Evolutionary conservation across 2,797 vertebrate genomes (phyloP).

Genomic region (Danio albolineatus): DNA sequence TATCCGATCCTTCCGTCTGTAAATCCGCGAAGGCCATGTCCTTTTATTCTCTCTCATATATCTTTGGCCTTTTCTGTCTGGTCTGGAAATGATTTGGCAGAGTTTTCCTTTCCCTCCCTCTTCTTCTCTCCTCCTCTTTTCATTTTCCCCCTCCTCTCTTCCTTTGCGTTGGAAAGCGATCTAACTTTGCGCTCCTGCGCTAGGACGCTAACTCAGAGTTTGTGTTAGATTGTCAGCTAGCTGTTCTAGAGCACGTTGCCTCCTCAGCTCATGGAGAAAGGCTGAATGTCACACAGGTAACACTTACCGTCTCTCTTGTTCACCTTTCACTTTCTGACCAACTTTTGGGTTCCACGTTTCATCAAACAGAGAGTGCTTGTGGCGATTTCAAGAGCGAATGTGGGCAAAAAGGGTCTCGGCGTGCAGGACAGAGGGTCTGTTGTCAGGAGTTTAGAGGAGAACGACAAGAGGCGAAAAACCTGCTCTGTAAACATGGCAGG

Average conservation of each 20-base stretch:
- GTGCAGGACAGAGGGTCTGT: constrained; percentile 51
- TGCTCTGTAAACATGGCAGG: constrained; percentile 62
- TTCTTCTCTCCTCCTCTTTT: constrained; percentile 53
- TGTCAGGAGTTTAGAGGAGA: constrained; percentile 59
- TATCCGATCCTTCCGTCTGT: constrained; percentile 2
- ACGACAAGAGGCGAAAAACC: constrained; percentile 55
- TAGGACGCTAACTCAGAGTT: constrained; percentile 46
- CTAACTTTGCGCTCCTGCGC: constrained; percentile 19
- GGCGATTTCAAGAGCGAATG: constrained; percentile 24
- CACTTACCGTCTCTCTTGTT: constrained; percentile 40
- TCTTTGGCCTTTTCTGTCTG: constrained; percentile 30
- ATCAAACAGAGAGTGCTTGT: constrained; percentile 25
- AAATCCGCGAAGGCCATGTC: neutral
- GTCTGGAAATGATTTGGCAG: constrained; percentile 68
- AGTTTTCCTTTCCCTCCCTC: constrained; percentile 56
- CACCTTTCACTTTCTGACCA: constrained; percentile 13
- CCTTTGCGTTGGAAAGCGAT: constrained; percentile 41
- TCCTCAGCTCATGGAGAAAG: constrained; percentile 42
- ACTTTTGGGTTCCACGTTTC: constrained; percentile 38
- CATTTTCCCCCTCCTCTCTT: constrained; percentile 45
- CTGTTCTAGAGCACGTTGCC: constrained; percentile 38
- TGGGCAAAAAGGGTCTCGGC: constrained; percentile 24
- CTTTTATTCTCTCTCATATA: neutral
- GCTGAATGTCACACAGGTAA: constrained; percentile 71
- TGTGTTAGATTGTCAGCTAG: constrained; percentile 37